These are phyloP conservation scores for Idaea straminata DNA, from an alignment of 2,888 invertebrate genomes.

Conservation along the genomic window DNA sequence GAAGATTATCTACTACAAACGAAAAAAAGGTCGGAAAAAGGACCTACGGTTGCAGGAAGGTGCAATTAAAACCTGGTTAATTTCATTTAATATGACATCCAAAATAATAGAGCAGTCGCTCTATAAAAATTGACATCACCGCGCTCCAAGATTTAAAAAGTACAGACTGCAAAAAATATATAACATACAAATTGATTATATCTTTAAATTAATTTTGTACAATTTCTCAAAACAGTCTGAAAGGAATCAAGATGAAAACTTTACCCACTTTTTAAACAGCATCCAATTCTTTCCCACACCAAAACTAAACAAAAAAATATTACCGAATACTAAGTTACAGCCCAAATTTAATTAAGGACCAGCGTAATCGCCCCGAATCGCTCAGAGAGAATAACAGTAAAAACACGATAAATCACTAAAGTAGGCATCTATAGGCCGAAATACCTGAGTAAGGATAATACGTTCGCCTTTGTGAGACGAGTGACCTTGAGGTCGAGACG, in stretches of 20 bases:
- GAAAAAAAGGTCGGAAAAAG: no score
- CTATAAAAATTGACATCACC: no score
- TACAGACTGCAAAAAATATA: no score
- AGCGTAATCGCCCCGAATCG: background rate
- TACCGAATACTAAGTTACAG: background rate
- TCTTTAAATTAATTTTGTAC: no score
- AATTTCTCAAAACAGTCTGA: no score
- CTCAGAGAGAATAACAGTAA: slow-evolving; percentile 4
- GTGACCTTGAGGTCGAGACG: slow-evolving; percentile 49
- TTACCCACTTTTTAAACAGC: background rate
- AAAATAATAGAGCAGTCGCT: no score
- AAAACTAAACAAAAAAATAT: background rate
- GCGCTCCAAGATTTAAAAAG: no score
- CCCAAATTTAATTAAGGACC: background rate
- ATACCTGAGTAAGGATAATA: slow-evolving; percentile 36
- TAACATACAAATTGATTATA: no score
- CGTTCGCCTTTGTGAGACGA: slow-evolving; percentile 32
- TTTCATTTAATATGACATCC: no score
- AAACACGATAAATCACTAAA: slow-evolving; percentile 25
- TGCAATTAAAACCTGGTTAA: no score
- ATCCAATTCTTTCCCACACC: background rate
- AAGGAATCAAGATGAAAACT: background rate
- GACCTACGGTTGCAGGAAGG: no score
- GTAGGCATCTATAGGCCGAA: slow-evolving; percentile 21
- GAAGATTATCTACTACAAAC: no score